Percentiles rank a stretch among this genome's conserved stretches.
Conservation (phyloP, 2,797 vertebrate genomes). For the Oreonectes daqikongensis region DNA sequence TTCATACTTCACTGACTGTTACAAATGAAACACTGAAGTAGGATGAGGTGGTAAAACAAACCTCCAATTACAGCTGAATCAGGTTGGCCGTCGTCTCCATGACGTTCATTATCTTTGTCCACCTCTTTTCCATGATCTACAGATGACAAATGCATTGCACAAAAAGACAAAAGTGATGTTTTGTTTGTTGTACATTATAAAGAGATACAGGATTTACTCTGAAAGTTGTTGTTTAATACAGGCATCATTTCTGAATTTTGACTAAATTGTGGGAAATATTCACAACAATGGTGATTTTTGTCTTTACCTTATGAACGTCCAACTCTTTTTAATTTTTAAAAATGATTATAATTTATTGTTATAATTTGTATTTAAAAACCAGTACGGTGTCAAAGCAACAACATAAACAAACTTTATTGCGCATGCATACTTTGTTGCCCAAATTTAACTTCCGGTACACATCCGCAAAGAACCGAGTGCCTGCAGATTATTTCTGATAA, state of each 20-base stretch:
- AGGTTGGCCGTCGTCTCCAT: constrained; percentile 78
- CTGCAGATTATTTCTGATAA: no score
- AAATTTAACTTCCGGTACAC: no score
- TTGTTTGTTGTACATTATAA: background rate
- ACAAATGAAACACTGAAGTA: constrained; percentile 56
- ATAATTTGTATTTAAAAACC: no score
- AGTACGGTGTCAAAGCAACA: no score
- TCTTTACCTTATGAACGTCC: background rate
- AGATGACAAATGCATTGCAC: constrained; percentile 10
- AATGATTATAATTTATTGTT: no score
- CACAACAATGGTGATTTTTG: background rate
- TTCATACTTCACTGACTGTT: constrained; percentile 60
- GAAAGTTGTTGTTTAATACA: background rate
- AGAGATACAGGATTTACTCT: constrained; percentile 1
- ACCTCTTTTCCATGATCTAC: constrained; percentile 58
- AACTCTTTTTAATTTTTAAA: background rate
- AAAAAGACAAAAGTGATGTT: background rate
- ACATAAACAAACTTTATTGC: no score
- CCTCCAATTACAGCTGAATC: constrained; percentile 89
- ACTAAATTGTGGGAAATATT: background rate
- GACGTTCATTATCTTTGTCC: constrained; percentile 75
- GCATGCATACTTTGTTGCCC: no score
- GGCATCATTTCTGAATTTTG: background rate
- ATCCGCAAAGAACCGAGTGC: no score
- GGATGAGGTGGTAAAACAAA: constrained; percentile 66